Base-by-base conservation (phyloP, 2,113 vertebrate genomes). In the Phrynosoma platyrhinos region DNA sequence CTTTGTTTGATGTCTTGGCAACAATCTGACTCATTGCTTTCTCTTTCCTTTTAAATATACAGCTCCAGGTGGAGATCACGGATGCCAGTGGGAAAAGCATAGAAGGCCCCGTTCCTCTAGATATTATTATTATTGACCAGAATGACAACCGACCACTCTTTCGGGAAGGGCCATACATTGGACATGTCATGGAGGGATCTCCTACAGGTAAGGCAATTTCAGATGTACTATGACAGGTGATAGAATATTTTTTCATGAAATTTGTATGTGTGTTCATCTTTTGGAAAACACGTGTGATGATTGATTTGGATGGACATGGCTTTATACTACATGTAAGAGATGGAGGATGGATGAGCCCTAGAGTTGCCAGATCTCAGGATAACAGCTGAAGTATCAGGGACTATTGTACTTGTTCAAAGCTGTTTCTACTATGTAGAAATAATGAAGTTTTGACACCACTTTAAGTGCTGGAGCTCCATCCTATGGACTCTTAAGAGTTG, bases 81-180 rank as follows among this genome's bases (percentile, higher is more conserved):
- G 99, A 99, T 82, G 87, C 93, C 23, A 96, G 78, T 1, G 98
- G 98, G 30, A 98, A 97, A 76, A 94, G 97, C 7, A 89, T 99
- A 0, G 99, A 99, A 25, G 98, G 98, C 0, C 99, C 98, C 0
- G 97, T 97, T 4, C 93, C 94, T 12, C 94, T 99, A 53, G 96
- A 97, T 47, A 94, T 99, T 90, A 94, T 93, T 0, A 97, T 99
- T 87, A 99, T 99, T 12, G 98, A 99, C 94, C 99, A 99, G 91
- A 99, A 99, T 53, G 99, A 99, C 95, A 99, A 99, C 95, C 96
- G 98, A 58, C 99, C 99, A 0, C 97, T 98, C 95, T 99, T 99
- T 92, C 98, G 95, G 84, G 98, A 99, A 93, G 97, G 97, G 0
- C 98, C 98, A 9, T 99, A 99, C 4, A 1, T 98, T 0, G 99